These are phyloP conservation scores for Lycodopsis pacificus DNA, from an alignment of 2,797 vertebrate genomes.

Conservation along the genomic window DNA sequence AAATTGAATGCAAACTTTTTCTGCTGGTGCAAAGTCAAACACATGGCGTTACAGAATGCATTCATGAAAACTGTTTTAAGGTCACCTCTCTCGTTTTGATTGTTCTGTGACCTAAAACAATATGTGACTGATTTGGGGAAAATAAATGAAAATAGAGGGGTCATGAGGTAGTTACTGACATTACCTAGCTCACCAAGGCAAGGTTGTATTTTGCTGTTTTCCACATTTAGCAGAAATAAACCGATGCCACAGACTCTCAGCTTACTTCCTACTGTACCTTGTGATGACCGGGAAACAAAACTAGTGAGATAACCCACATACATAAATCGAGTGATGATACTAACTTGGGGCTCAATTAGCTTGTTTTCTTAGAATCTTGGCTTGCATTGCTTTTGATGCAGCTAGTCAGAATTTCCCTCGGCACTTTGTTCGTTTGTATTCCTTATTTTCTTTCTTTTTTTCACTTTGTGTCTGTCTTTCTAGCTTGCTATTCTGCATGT, in stretches of 20 bases:
- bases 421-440: conserved; percentile 8
- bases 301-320: neutral
- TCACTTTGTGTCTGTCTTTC: conserved; percentile 22
- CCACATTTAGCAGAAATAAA: conserved; percentile 1
- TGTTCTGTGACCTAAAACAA: neutral
- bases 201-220: neutral
- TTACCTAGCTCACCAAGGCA: neutral
- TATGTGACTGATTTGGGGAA: neutral
- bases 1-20: neutral
- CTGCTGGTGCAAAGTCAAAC: neutral
- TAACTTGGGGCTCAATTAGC: conserved; percentile 8
- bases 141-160: neutral
- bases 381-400: conserved; percentile 10
- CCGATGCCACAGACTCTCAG: neutral
- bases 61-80: neutral
- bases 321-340: conserved; percentile 21
- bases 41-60: neutral
- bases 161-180: neutral
- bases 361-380: conserved; percentile 20
- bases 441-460: neutral
- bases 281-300: conserved; percentile 9
- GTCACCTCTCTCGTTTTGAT: neutral
- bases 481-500: conserved; percentile 65
- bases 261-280: conserved; percentile 17
- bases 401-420: neutral